Conservation (phyloP, 2,113 vertebrate species). For the Spilogale gracilis region DNA sequence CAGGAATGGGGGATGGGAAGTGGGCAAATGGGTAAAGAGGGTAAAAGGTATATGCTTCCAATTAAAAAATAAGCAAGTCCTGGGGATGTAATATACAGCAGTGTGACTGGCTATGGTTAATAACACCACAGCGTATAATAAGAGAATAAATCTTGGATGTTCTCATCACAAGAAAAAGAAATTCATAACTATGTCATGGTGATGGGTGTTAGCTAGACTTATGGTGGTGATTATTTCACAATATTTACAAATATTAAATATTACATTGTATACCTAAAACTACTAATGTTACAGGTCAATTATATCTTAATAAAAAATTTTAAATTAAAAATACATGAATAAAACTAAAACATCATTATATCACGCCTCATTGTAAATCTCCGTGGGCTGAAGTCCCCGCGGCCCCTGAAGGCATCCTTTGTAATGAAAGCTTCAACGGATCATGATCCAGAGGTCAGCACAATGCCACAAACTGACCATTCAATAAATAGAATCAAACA, state of each 20-base stretch:
- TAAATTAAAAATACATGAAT: neutral
- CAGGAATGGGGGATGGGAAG: neutral
- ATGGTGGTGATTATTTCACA: neutral
- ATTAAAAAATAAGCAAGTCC: neutral
- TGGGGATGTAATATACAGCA: neutral
- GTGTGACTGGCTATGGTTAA: neutral
- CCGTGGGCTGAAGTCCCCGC: neutral
- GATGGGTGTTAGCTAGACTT: neutral
- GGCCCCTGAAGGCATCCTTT: neutral
- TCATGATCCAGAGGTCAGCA: neutral
- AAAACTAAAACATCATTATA: neutral
- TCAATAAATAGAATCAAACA: neutral
- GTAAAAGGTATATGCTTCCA: neutral
- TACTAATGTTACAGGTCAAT: neutral
- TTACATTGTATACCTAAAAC: neutral
- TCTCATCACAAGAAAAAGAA: neutral
- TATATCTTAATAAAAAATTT: neutral
- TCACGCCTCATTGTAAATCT: neutral
- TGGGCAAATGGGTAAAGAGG: neutral
- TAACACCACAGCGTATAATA: neutral
- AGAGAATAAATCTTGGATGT: neutral
- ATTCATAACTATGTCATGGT: neutral
- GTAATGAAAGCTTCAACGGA: neutral
- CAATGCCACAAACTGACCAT: neutral
- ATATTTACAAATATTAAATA: neutral